These are phyloP conservation scores for Sebastes schlegelii DNA, from an alignment of 2,113 vertebrate species.

Conservation along the genomic window DNA sequence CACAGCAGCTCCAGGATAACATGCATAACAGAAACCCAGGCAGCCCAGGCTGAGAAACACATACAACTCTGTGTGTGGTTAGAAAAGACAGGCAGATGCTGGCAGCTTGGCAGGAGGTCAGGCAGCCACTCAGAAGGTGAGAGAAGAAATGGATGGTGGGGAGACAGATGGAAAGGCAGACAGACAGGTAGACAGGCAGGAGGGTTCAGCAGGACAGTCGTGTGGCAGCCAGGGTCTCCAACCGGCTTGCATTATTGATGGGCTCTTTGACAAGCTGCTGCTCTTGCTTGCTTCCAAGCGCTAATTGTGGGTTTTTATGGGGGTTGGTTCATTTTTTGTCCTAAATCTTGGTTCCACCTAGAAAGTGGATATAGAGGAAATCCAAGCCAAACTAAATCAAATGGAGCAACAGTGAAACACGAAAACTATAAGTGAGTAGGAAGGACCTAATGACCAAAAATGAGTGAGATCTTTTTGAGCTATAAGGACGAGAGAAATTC, in stretches of 20 bases:
- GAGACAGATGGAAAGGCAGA: constrained; percentile 54
- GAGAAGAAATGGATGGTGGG: not conserved
- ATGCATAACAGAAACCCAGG: not conserved
- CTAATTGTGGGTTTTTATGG: constrained; percentile 68
- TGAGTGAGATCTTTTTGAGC: not conserved
- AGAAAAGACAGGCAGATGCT: constrained; percentile 4
- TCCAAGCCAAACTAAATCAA: not conserved
- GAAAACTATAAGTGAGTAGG: not conserved
- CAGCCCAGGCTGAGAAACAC: not conserved
- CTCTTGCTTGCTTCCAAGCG: constrained; percentile 49
- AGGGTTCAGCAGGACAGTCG: constrained; percentile 45
- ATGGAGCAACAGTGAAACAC: not conserved
- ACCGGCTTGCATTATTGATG: constrained; percentile 84
- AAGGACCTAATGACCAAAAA: not conserved
- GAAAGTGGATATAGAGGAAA: not conserved
- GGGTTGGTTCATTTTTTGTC: constrained; percentile 43
- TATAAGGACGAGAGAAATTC: not conserved
- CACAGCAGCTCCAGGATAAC: constrained; percentile 17
- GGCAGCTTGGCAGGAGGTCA: constrained; percentile 17
- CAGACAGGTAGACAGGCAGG: constrained; percentile 60
- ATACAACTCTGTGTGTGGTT: not conserved
- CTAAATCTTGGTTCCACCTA: constrained; percentile 6
- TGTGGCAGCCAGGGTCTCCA: constrained; percentile 69
- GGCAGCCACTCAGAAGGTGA: constrained; percentile 9
- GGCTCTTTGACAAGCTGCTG: constrained; percentile 70